Evolutionary conservation across 2,888 invertebrate species (phyloP), one percentile per base, ranked within the genome.

Genomic region (Eupsilia transversa): DNA sequence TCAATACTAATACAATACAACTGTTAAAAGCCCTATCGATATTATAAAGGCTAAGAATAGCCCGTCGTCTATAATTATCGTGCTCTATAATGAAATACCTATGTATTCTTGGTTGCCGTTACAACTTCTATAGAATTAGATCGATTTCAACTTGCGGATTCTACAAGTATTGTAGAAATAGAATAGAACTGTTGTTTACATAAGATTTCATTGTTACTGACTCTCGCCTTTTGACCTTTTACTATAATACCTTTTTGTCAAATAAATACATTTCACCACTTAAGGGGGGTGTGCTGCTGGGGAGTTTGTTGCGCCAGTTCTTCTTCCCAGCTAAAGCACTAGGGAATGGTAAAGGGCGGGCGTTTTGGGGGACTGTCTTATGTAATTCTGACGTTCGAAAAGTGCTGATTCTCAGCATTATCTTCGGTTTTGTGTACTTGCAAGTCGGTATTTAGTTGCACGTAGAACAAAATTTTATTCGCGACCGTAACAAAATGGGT

Each of bases 51-150:
- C 33, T 43, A 59, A 64, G 14, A 59, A 46, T 75, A 64, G n/a
- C 56, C 33, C 14, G 9, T 14, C 17, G 33, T 3, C 59, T 65
- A 65, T 65, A 60, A 64, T 68, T 76, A 69, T 52, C 38, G 41
- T 65, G n/a, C 6, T 35, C 46, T 60, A 10, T 59, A 68, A 61
- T 57, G 43, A 81, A 65, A 69, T 54, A 67, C 52, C 2, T 38
- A 49, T 1, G 3, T 43, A 35, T 59, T 60, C 52, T 43, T 30
- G 23, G 35, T 80, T 38, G 66, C 46, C 56, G 14, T 56, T 72
- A 60, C 60, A 79, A 72, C 46, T 64, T 79, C 41, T 60, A 10
- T 46, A 59, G 27, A 63, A 57, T 52, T 9, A 33, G 5, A 79
- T 66, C 79, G 65, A 72, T 65, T 60, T 12, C 38, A 49, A 63